Conservation (phyloP, 1,140 invertebrate species). For the Drosophila littoralis region DNA sequence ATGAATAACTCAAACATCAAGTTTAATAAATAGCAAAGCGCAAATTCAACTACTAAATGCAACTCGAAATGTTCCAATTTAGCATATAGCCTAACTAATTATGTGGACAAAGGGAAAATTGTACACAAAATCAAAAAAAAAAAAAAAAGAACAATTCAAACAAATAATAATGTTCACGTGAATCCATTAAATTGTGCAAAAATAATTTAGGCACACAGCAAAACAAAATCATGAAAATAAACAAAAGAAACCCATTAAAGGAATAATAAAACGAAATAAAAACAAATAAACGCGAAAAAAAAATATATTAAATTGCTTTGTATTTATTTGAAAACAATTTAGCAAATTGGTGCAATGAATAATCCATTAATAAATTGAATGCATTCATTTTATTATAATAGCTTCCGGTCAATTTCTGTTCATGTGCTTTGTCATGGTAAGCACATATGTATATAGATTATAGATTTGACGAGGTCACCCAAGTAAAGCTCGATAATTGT, state of each 20-base stretch:
- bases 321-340: slow-evolving; percentile 35
- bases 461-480: not conserved
- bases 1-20: slow-evolving; percentile 61
- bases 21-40: slow-evolving; percentile 34
- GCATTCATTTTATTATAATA: slow-evolving; percentile 12
- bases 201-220: slow-evolving; percentile 63
- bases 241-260: slow-evolving; percentile 34
- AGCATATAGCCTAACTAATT: slow-evolving; percentile 74
- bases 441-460: not conserved
- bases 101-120: slow-evolving; percentile 57
- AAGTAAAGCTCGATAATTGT: not conserved
- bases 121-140: slow-evolving; percentile 18
- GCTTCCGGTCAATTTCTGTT: not conserved
- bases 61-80: slow-evolving; percentile 81
- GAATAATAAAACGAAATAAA: slow-evolving; percentile 22
- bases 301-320: slow-evolving; percentile 24
- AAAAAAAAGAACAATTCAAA: slow-evolving; percentile 41
- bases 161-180: slow-evolving; percentile 61
- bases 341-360: slow-evolving; percentile 32
- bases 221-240: slow-evolving; percentile 18
- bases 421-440: no score
- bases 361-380: slow-evolving; percentile 34
- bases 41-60: slow-evolving; percentile 73
- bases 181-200: slow-evolving; percentile 72
- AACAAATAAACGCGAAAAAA: slow-evolving; percentile 27